Percentiles rank a stretch among this genome's conserved stretches.
These are phyloP conservation scores for Penelope pileata DNA, from an alignment of 2,113 vertebrate genomes.

Conservation along the genomic window DNA sequence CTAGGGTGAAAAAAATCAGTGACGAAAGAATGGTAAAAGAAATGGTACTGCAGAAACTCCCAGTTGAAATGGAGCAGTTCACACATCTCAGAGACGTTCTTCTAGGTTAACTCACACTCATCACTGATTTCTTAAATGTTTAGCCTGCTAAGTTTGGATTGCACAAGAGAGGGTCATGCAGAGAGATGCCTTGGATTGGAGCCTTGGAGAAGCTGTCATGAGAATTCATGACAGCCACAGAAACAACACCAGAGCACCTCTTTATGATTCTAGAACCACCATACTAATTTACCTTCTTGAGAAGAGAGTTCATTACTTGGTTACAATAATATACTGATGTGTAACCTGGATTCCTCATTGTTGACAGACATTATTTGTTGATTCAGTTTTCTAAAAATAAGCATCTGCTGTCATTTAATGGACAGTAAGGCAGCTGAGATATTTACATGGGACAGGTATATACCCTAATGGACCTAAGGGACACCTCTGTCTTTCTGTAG, in stretches of 20 bases:
- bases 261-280: neutral
- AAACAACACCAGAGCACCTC: neutral
- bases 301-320: neutral
- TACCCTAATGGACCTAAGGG: neutral
- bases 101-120: neutral
- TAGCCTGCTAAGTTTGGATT: neutral
- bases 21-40: neutral
- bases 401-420: neutral
- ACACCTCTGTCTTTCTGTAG: neutral
- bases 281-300: neutral
- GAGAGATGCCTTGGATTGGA: neutral
- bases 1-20: neutral
- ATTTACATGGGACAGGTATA: neutral
- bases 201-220: no score
- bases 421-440: neutral
- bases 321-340: neutral
- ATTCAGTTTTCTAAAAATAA: neutral
- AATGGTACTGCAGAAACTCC: neutral
- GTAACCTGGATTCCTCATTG: neutral
- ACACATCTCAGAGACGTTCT: neutral
- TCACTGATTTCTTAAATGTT: neutral
- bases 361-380: neutral
- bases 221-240: neutral
- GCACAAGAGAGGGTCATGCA: neutral
- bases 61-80: neutral